Conservation (phyloP, 2,888 invertebrate species). For the Neria commutata region DNA sequence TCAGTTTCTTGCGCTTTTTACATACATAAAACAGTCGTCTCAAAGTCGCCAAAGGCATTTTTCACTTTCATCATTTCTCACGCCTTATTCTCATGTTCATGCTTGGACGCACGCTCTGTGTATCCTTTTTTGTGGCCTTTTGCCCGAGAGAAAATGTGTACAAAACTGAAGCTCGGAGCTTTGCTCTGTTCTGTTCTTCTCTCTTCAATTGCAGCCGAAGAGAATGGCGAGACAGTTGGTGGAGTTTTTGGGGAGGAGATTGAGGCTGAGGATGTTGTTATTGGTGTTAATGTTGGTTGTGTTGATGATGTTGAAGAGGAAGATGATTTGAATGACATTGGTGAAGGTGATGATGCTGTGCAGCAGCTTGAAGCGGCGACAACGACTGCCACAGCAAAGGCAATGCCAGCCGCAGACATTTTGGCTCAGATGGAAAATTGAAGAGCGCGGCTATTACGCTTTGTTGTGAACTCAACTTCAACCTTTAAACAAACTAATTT, state of each 20-base stretch:
- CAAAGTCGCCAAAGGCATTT: no score
- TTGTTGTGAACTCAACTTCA: neutral
- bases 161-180: conserved; percentile 30
- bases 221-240: conserved; percentile 8
- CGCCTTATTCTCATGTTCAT: no score
- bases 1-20: neutral
- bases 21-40: no score
- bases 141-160: no score
- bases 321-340: conserved; percentile 22
- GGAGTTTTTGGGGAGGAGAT: neutral
- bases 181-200: conserved; percentile 33
- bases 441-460: no score
- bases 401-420: neutral
- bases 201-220: conserved; percentile 30
- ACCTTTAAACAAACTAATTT: neutral
- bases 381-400: neutral
- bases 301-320: conserved; percentile 4
- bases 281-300: conserved; percentile 26
- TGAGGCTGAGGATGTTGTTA: neutral
- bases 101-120: no score
- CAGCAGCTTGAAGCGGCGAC: conserved; percentile 17
- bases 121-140: no score
- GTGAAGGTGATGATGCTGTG: conserved; percentile 14
- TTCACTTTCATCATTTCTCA: no score
- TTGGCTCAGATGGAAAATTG: no score